Percentiles rank a stretch among this genome's conserved stretches.
These are phyloP conservation scores for Tetragonisca angustula DNA, from an alignment of 2,888 invertebrate species.

Conservation along the genomic window DNA sequence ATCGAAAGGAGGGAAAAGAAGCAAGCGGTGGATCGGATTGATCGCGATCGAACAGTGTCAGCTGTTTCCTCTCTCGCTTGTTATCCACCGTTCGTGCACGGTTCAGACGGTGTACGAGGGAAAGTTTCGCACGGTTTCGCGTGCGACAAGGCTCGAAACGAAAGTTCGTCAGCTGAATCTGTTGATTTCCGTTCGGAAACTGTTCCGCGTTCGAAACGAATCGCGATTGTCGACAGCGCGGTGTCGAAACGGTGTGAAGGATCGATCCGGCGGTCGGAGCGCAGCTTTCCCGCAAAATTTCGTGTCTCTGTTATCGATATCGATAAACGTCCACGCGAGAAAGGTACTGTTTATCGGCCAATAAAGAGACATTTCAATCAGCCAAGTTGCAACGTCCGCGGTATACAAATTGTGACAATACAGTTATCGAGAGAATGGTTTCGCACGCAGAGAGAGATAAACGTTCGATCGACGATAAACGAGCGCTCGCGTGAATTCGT, in stretches of 20 bases:
- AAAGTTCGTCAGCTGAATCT: conserved; percentile 6
- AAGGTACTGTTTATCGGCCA: conserved; percentile 11
- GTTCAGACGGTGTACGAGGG: background rate
- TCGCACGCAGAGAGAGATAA: background rate
- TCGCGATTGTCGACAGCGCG: background rate
- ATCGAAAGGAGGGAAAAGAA: conserved; percentile 2
- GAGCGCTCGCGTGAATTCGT: conserved; percentile 8
- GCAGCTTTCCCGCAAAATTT: background rate
- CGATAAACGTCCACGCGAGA: conserved; percentile 34
- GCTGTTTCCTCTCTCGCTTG: background rate
- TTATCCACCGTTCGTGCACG: background rate
- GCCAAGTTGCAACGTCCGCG: background rate
- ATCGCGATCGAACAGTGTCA: conserved; percentile 9
- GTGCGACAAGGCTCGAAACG: background rate
- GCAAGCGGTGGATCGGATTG: conserved; percentile 14
- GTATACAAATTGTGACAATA: conserved; percentile 6
- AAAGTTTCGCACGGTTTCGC: conserved; percentile 2
- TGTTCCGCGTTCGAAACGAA: background rate
- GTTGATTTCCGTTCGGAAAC: conserved; percentile 1
- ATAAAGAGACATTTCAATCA: background rate
- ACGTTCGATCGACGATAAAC: conserved; percentile 14
- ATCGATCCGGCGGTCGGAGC: background rate
- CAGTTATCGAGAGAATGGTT: conserved; percentile 17
- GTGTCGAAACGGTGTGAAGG: background rate
- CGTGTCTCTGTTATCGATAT: conserved; percentile 3